A percentile compares a stretch with the other conserved stretches of the same genome.
Evolutionary conservation across 2,888 invertebrate genomes (phyloP).

Genomic region (Icerya purchasi): DNA sequence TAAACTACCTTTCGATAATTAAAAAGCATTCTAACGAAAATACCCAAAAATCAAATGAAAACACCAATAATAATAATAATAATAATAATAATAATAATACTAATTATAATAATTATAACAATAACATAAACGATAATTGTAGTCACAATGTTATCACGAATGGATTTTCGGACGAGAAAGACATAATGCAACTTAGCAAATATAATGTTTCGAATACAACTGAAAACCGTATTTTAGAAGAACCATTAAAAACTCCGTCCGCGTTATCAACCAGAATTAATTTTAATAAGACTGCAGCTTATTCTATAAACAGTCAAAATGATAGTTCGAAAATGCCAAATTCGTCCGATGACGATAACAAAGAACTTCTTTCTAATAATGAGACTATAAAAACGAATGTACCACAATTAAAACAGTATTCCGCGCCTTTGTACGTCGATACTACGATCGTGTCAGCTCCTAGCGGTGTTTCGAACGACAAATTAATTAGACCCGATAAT

Average conservation of each 20-base stretch:
- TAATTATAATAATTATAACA: constrained; percentile 1
- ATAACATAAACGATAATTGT: background rate
- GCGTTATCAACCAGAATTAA: background rate
- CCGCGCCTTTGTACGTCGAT: background rate
- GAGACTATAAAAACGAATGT: background rate
- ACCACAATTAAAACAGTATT: background rate
- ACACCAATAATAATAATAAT: constrained; percentile 23
- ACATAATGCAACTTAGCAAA: constrained; percentile 6
- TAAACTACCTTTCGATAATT: background rate
- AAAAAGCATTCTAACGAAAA: background rate
- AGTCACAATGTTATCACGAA: constrained; percentile 1
- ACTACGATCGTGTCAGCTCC: background rate
- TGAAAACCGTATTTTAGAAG: background rate
- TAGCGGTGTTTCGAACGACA: background rate
- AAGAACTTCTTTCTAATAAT: background rate
- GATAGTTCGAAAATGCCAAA: background rate
- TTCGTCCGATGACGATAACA: background rate
- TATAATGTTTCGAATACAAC: background rate
- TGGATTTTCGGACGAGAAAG: constrained; percentile 2
- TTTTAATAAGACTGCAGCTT: background rate
- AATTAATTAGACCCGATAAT: background rate
- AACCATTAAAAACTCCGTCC: background rate
- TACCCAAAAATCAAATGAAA: background rate
- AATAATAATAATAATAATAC: constrained; percentile 21
- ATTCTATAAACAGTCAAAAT: background rate